These are phyloP conservation scores for Eupeodes luniger DNA, from an alignment of 2,888 invertebrate species.

Conservation along the genomic window DNA sequence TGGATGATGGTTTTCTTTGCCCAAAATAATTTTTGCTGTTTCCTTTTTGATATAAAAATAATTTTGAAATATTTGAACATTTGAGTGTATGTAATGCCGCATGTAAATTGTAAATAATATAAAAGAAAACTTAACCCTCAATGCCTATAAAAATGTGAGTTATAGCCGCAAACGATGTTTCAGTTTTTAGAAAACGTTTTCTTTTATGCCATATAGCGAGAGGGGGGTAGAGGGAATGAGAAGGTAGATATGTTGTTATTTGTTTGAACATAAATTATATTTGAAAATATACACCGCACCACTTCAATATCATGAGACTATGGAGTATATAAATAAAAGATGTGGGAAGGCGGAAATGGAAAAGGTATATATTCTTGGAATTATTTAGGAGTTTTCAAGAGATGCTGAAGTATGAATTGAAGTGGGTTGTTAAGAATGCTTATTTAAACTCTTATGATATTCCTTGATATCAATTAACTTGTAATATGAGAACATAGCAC, in stretches of 20 bases:
- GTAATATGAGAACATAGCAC: constrained; percentile 3
- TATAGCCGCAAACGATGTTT: constrained; percentile 47
- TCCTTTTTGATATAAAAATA: constrained; percentile 53
- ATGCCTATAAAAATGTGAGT: constrained; percentile 70
- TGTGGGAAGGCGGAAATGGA: neutral
- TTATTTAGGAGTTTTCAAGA: constrained; percentile 21
- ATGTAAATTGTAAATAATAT: constrained; percentile 51
- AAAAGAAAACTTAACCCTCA: constrained; percentile 31
- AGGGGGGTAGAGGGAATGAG: neutral
- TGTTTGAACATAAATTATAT: constrained; percentile 53
- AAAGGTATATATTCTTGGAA: constrained; percentile 1
- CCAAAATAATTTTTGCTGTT: constrained; percentile 50
- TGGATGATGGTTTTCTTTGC: too few species aligned
- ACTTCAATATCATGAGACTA: constrained; percentile 4
- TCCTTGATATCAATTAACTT: constrained; percentile 12
- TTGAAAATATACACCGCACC: constrained; percentile 54
- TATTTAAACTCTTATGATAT: neutral
- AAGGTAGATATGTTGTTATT: constrained; percentile 12
- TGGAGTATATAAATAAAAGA: neutral
- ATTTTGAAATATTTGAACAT: constrained; percentile 55
- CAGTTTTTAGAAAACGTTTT: constrained; percentile 26
- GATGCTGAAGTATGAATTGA: constrained; percentile 8
- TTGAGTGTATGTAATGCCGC: constrained; percentile 44
- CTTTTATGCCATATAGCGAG: neutral
- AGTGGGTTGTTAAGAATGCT: constrained; percentile 4